These are phyloP conservation scores for Protophormia terraenovae DNA, from an alignment of 2,888 invertebrate species.

Conservation along the genomic window DNA sequence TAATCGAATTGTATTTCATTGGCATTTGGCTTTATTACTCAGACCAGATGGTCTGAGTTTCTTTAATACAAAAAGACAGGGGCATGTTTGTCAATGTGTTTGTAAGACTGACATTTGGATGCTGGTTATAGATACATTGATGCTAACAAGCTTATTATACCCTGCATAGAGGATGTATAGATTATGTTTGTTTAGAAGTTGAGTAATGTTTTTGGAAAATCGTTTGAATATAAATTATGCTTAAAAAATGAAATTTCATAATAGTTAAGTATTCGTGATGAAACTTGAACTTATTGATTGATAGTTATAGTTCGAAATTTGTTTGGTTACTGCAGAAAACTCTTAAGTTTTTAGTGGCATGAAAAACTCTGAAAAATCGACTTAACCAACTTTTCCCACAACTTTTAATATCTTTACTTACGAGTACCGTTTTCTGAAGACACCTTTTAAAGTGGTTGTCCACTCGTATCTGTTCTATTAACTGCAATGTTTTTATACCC, in stretches of 20 bases:
- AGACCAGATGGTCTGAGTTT: constrained; percentile 24
- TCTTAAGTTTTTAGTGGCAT: too few relatives aligned
- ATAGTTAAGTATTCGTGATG: too few relatives aligned
- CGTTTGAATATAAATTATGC: too few relatives aligned
- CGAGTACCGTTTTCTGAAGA: neutral
- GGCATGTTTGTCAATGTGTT: constrained; percentile 16
- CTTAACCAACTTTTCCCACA: neutral
- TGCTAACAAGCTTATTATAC: neutral
- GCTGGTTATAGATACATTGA: neutral
- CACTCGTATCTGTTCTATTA: neutral
- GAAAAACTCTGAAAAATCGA: neutral
- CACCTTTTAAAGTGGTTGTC: constrained; percentile 27
- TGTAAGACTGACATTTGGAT: neutral
- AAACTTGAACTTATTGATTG: too few relatives aligned
- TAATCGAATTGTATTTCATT: constrained; percentile 60
- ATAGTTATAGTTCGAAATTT: too few relatives aligned
- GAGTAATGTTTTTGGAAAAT: too few relatives aligned
- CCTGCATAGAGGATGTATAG: neutral
- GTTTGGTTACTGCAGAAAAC: too few relatives aligned
- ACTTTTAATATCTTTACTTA: neutral
- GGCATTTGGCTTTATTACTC: constrained; percentile 38
- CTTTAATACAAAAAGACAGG: neutral
- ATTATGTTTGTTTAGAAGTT: neutral
- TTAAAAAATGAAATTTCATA: too few relatives aligned
- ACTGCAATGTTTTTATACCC: neutral